Evolutionary conservation across 2,113 vertebrate species (phyloP).

Genomic region (Eira barbara): DNA sequence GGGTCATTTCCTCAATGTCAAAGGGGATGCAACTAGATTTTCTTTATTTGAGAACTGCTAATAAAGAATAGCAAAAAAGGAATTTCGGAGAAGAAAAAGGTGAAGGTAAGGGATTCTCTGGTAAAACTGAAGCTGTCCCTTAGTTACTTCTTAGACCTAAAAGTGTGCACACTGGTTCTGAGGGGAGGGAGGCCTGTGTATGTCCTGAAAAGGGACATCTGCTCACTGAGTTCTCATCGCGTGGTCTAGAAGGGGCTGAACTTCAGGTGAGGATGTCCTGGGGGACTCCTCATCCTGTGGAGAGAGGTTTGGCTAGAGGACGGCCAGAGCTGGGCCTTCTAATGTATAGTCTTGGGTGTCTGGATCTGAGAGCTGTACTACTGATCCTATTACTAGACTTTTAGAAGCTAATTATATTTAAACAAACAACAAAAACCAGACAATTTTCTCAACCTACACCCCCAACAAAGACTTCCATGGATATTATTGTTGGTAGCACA

Average conservation of each 20-base stretch:
- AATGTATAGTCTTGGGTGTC: background rate
- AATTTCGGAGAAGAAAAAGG: background rate
- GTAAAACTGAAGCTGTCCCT: background rate
- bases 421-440: conserved; percentile 1
- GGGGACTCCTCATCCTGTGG: background rate
- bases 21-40: background rate
- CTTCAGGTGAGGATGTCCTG: background rate
- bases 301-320: background rate
- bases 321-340: background rate
- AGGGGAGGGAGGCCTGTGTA: background rate
- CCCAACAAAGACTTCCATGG: background rate
- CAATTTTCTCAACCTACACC: background rate
- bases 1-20: background rate
- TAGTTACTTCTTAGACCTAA: background rate
- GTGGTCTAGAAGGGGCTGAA: background rate
- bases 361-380: background rate
- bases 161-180: background rate
- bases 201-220: background rate
- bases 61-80: background rate
- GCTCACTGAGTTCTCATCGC: background rate
- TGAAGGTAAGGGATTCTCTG: background rate
- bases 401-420: background rate
- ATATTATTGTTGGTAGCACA: background rate
- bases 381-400: background rate
- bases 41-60: background rate